Evolutionary conservation across 92 coral and sea anemone genomes (phyloP).

Genomic region (Bergia sp.): DNA sequence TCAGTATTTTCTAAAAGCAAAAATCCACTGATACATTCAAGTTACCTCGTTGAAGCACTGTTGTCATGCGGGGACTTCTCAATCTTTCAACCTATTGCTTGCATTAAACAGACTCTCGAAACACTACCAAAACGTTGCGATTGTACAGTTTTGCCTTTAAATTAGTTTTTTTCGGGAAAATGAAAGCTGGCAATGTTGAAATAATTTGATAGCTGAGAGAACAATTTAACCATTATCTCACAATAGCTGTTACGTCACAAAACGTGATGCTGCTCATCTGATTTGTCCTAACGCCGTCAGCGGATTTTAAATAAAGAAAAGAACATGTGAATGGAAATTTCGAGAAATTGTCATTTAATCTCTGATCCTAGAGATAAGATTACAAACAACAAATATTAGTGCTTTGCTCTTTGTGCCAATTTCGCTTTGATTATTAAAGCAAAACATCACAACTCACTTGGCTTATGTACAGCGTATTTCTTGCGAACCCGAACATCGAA

Average conservation of each 20-base stretch:
- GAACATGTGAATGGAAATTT: not conserved
- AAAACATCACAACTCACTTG: not conserved
- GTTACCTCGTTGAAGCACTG: not conserved
- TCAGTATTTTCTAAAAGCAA: not conserved
- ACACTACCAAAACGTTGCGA: not conserved
- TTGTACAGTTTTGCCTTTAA: not conserved
- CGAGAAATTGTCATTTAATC: not conserved
- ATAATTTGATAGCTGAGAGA: not conserved
- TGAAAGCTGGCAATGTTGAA: not conserved
- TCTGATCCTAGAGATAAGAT: not conserved
- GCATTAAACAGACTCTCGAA: no score
- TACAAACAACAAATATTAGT: not conserved
- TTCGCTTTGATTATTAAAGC: not conserved
- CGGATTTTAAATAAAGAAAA: not conserved
- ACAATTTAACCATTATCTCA: not conserved
- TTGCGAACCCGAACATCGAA: not conserved
- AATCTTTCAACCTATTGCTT: not conserved
- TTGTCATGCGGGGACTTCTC: not conserved
- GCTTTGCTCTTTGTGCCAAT: not conserved
- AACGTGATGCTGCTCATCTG: not conserved
- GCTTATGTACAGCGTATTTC: not conserved
- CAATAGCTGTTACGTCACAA: conserved; percentile 1
- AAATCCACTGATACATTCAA: no score
- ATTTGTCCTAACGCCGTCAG: not conserved
- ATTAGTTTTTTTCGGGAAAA: not conserved